Percentiles rank a stretch among this genome's conserved stretches.
Evolutionary conservation across 2,797 vertebrate species (phyloP).

Genomic region (Eulemur coronatus): DNA sequence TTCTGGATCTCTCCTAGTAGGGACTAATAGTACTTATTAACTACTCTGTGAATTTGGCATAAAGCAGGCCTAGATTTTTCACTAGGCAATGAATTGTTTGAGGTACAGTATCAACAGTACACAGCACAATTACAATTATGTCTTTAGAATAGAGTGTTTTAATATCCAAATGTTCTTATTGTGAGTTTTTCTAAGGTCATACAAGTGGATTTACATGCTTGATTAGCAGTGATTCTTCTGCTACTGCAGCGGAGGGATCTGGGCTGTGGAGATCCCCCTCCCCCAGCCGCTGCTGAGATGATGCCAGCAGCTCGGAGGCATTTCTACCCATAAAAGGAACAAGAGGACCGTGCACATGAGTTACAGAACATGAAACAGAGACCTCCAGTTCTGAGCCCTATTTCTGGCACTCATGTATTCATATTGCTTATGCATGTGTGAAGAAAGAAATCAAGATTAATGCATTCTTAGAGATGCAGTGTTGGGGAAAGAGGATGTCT

Average conservation of each 20-base stretch:
- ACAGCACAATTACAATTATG: conserved; percentile 51
- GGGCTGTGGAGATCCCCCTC: neutral
- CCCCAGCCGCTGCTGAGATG: conserved; percentile 27
- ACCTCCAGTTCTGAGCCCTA: neutral
- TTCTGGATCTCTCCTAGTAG: neutral
- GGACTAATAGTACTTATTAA: neutral
- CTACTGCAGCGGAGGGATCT: neutral
- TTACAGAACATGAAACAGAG: neutral
- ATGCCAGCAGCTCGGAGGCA: conserved; percentile 3
- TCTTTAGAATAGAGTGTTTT: conserved; percentile 72
- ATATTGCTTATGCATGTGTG: neutral
- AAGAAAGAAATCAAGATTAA: conserved; percentile 15
- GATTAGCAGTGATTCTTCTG: conserved; percentile 48
- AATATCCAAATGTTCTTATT: conserved; percentile 64
- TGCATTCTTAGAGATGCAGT: neutral
- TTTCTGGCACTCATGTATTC: neutral
- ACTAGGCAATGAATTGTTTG: neutral
- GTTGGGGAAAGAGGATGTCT: neutral
- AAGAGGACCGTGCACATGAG: neutral
- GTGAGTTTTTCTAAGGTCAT: conserved; percentile 59
- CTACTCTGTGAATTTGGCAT: neutral
- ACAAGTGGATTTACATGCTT: conserved; percentile 71
- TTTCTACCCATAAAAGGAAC: conserved; percentile 52
- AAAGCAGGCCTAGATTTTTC: conserved; percentile 11
- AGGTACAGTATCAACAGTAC: conserved; percentile 46